Conservation (phyloP, 1,140 invertebrate species). For the Magallana gigas region DNA sequence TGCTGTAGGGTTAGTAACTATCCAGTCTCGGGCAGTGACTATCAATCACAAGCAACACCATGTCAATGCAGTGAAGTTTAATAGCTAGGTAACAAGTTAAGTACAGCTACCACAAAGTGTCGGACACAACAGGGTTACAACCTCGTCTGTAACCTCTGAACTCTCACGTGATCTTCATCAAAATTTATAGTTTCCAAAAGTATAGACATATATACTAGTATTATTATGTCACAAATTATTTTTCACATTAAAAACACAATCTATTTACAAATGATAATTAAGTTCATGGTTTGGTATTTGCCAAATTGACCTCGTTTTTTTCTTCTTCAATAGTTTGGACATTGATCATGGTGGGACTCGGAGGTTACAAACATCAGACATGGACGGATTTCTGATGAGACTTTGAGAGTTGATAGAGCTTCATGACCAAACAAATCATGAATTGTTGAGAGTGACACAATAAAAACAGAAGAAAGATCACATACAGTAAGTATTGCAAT, state of each 20-base stretch:
- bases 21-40: too few species aligned
- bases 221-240: not conserved
- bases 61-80: conserved; percentile 21
- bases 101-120: conserved; percentile 26
- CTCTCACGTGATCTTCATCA: not conserved
- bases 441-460: conserved; percentile 21
- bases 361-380: conserved; percentile 24
- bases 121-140: conserved; percentile 23
- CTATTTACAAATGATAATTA: too few species aligned
- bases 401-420: not conserved
- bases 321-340: not conserved
- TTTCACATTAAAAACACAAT: too few species aligned
- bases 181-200: not conserved
- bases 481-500: not conserved
- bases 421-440: conserved; percentile 18
- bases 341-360: not conserved
- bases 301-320: not conserved
- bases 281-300: not conserved
- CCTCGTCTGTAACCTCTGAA: not conserved
- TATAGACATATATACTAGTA: not conserved
- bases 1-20: too few species aligned
- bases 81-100: conserved; percentile 6
- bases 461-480: not conserved
- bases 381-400: conserved; percentile 32
- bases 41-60: not conserved